A percentile compares a stretch with the other conserved stretches of the same genome.
These are phyloP conservation scores for Asteroscopus sphinx DNA, from an alignment of 2,888 invertebrate species.

Conservation along the genomic window DNA sequence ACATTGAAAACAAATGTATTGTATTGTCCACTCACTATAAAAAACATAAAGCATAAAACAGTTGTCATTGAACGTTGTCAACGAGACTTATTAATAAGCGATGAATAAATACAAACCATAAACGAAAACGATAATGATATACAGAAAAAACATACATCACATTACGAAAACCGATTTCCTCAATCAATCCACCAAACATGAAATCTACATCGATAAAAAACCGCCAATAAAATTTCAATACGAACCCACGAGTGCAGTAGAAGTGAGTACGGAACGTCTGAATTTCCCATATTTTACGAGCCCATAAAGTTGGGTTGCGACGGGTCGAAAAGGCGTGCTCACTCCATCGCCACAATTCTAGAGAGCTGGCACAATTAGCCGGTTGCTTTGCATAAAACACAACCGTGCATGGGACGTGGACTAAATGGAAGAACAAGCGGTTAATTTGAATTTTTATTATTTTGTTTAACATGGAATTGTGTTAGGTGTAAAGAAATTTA, in stretches of 20 bases:
- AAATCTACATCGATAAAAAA: conserved; percentile 46
- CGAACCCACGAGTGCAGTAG: conserved; percentile 37
- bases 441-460: conserved; percentile 25
- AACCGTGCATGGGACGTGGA: conserved; percentile 56
- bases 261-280: conserved; percentile 45
- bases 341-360: conserved; percentile 69
- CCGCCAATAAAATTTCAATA: conserved; percentile 48
- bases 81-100: not conserved
- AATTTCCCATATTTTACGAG: conserved; percentile 64
- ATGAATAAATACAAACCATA: not conserved
- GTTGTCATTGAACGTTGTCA: not conserved
- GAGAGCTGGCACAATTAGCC: conserved; percentile 78
- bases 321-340: conserved; percentile 68
- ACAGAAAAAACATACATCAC: not conserved
- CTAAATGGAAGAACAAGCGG: conserved; percentile 57
- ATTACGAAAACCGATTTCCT: conserved; percentile 10
- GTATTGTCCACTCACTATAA: too few species aligned
- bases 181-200: conserved; percentile 30
- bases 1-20: too few species aligned
- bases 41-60: not conserved
- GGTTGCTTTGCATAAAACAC: conserved; percentile 81
- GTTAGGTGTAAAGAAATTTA: not conserved
- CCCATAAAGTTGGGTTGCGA: conserved; percentile 61
- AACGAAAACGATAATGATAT: not conserved
- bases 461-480: conserved; percentile 15